Evolutionary conservation across 2,797 vertebrate genomes (phyloP), one percentile per base, ranked within the genome.

Genomic region (Aselliscus stoliczkanus): DNA sequence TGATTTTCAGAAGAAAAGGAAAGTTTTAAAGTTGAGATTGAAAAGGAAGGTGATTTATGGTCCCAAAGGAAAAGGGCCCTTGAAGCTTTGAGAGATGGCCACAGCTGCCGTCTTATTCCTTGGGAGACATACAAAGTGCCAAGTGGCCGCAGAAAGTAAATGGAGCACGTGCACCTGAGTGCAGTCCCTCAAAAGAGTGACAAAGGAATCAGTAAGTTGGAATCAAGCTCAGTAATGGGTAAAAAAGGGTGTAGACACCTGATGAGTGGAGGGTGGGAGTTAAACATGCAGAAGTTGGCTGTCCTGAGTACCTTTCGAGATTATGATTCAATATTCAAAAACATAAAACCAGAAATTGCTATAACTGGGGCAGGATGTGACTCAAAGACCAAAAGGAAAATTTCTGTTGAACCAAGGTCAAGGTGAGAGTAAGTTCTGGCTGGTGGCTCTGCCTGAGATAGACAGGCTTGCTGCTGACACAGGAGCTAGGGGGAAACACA

Each of bases 31-130:
- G 15, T 86, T 96, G 91, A 64, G 18, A 56, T 62, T 4, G 47
- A 95, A n/a, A 73, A 97, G 58, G 44, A 83, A 92, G 79, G 47
- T 97, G 97, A 97, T 44, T 98, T 97, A 72, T 7, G 58, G 62
- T 94, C 84, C 75, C 47, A 87, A 72, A 95, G 31, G 76, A 52
- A 86, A 92, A 62, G 47, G 88, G 29, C 92, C 72, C 80, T 83
- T 70, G 44, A 81, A 76, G 29, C 47, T 62, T 86, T 62, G 62
- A 39, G 88, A 88, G 34, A 52, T 76, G 79, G 21, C 12, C 82
- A 21, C 14, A 13, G 2, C 82, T 85, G 39, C 39, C n/a, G 11
- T 27, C 21, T 34, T 34, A 64, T 88, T 86, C 54, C 39, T 81
- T 34, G 37, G 58, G 21, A 73, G 29, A 4, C 34, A 56, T 25